phyloP scores from a whole-genome alignment of 2,113 vertebrate genomes.

The Erythrolamprus reginae region DNA sequence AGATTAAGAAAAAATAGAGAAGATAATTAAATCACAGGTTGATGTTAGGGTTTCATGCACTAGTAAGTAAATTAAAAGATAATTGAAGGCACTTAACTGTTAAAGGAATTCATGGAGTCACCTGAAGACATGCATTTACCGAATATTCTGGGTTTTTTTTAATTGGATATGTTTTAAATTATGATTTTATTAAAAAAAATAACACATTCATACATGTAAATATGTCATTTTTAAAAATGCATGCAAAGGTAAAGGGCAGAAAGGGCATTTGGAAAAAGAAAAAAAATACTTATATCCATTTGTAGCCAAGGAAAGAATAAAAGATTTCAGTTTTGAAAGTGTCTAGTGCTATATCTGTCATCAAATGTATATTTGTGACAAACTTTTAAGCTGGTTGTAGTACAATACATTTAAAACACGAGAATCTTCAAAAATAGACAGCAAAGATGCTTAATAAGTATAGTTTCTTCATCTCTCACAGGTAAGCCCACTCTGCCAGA shows the following conservation, averaged over 20 bases:
- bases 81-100: background rate
- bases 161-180: background rate
- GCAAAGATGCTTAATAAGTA: background rate
- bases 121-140: background rate
- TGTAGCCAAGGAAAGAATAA: background rate
- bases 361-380: background rate
- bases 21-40: background rate
- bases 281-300: background rate
- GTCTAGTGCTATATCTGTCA: accelerated
- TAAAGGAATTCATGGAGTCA: background rate
- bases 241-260: background rate
- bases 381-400: background rate
- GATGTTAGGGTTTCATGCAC: background rate
- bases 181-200: background rate
- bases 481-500: background rate
- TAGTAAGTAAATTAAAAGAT: background rate
- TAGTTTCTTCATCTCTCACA: background rate
- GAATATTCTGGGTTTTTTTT: background rate
- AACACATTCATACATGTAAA: background rate
- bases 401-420: background rate
- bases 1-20: background rate
- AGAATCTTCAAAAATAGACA: conserved; percentile 10
- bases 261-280: background rate
- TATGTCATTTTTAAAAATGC: background rate
- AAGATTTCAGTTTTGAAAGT: background rate